Conservation (phyloP, 2,113 vertebrate genomes). For the Mus musculus region GRCm39 chr2:121653501-121654000, state of each 20-base stretch:
- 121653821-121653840: background rate
- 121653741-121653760: background rate
- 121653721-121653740: background rate
- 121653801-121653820: background rate
- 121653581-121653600: too few relatives aligned
- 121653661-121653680: conserved; percentile 32
- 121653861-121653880: background rate
- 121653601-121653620: too few relatives aligned
- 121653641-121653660: background rate
- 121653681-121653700: background rate
- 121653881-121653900: background rate
- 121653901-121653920: background rate
- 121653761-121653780: background rate
- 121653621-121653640: background rate
- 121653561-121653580: background rate
- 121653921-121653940: background rate
- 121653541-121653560: background rate
- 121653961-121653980: conserved; percentile 28
- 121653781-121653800: background rate
- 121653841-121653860: background rate
- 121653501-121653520: background rate
- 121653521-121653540: background rate
- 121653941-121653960: conserved; percentile 19
- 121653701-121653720: background rate
- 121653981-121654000: conserved; percentile 34